These are phyloP conservation scores for Leucophenga montana DNA, from an alignment of 2,888 invertebrate species.

Conservation along the genomic window DNA sequence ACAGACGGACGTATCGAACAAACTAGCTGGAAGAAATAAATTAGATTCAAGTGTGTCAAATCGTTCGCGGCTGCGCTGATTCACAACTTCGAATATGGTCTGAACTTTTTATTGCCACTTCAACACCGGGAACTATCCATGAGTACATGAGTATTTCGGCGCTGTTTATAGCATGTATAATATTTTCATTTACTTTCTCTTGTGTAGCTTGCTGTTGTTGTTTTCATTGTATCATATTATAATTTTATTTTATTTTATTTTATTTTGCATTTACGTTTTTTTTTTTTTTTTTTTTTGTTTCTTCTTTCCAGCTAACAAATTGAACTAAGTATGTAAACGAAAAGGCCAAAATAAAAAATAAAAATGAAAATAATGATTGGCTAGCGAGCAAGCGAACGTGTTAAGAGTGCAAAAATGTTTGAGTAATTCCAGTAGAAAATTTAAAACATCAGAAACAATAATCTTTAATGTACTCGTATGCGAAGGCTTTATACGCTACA, in stretches of 20 bases:
- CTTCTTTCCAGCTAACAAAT: not conserved
- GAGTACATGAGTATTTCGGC: not conserved
- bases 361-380: no score
- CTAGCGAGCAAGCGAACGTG: no score
- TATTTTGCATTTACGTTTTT: no score
- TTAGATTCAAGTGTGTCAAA: constrained; percentile 2
- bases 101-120: constrained; percentile 44
- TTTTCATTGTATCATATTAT: no score
- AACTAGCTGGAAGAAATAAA: not conserved
- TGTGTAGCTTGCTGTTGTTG: not conserved
- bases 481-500: not conserved
- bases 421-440: no score
- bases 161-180: not conserved
- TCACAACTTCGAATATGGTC: constrained; percentile 64
- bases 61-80: constrained; percentile 45
- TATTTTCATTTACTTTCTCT: constrained; percentile 22
- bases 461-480: no score
- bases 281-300: not conserved
- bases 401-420: no score
- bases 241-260: no score
- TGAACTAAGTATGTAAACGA: no score
- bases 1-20: no score
- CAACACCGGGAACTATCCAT: not conserved
- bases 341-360: no score
- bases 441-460: not conserved